Base-by-base conservation (phyloP, 2,888 invertebrate species). In the Coleophora flavipennella region DNA sequence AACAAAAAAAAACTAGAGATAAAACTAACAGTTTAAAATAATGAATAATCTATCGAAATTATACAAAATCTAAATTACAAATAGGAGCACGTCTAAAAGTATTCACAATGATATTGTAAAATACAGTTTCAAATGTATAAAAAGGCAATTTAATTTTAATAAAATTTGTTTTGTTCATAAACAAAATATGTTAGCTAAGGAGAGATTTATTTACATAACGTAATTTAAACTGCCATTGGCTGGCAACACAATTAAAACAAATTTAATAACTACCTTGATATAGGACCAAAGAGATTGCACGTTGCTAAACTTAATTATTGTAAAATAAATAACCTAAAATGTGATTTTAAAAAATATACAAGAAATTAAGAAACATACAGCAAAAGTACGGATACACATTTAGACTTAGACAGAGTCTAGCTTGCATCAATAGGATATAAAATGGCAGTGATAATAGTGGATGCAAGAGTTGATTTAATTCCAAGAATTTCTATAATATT, bases 71-170 rank as follows among this genome's bases (percentile, higher is more conserved):
- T 20, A 20, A 20, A 20, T 20, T 20, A 20, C 20, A 20, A 20
- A 20, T 20, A 54, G 59, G 65, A 70, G 62, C 63, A 65, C 60
- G 49, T 69, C 55, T 57, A 72, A 67, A 70, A 70, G 70, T 65
- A 63, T 59, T 53, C 55, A 55, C 48, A 55, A 55, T 59, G 51
- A 50, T 44, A 52, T 31, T 38, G 51, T 57, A 58, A 66, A 66
- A 20, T 20, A 6, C 6, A 20, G 20, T 20, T 20, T 20, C 3
- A 74, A 74, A 73, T 72, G n/a, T n/a, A n/a, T n/a, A n/a, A n/a
- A n/a, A n/a, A n/a, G n/a, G 74, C 74, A 68, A 58, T 54, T 25
- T 32, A 8, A 32, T 12, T 32, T 8, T 11, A 11, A 3, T 11
- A 31, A 11, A 31, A 31, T n/a, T 31, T 6, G 11, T 20, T 20